Base-by-base conservation (phyloP, 2,888 invertebrate species). In the Coenonympha glycerion region DNA sequence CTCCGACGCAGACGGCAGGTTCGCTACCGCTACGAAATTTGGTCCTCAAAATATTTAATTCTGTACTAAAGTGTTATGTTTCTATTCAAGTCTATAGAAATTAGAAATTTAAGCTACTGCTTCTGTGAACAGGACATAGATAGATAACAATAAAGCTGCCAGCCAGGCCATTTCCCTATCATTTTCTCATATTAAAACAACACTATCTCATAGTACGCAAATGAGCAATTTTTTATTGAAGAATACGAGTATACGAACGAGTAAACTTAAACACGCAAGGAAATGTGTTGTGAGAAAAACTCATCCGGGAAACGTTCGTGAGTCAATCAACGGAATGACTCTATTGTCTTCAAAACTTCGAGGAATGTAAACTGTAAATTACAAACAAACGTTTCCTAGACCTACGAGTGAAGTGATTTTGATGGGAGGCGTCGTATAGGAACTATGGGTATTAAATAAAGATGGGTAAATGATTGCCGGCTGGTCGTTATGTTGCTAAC, bases 261-360 rank as follows among this genome's bases (percentile, higher is more conserved):
- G 41, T 40, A 44, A 55, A 55, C 46, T 39, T 48, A 19, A 42
- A 47, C 46, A 53, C 49, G 55, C 53, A 55, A 57, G 57, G 57
- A 57, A 57, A 49, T 52, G 49, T 46, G 49, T 50, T 52, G 52
- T 56, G 52, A 59, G 57, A 58, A 59, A 52, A 55, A 55, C 46
- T 39, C 45, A 34, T 50, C 54, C 51, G 54, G 59, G 57, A 57
- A 57, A 47, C 51, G 45, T 42, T 46, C 36, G 49, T 22, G 30
- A 45, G 45, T 45, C 57, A 47, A 42, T 55, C 45, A 49, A 31
- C 44, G 45, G 49, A 56, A 56, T 56, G 31, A 36, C 44, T 54
- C 52, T 47, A 59, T 59, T 59, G 55, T 59, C 49, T 37, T 52
- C 52, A 47, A 53, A 59, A 55, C 52, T 44, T 53, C 53, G 49